Evolutionary conservation across 1,140 invertebrate species (phyloP), one percentile per base, ranked within the genome.

Genomic region (Epicauta chinensis): DNA sequence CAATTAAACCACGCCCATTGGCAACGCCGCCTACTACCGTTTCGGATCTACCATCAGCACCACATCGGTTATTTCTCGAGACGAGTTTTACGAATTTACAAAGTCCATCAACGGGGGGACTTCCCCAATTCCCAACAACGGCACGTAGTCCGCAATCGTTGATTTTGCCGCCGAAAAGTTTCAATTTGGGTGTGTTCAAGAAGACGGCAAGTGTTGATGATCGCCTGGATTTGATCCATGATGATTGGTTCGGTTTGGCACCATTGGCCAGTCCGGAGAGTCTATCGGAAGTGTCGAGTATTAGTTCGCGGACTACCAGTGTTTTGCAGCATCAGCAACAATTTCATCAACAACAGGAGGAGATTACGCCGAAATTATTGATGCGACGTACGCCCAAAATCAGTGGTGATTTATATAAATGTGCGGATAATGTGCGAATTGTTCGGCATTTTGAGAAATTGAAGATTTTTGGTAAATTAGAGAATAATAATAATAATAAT

Each of bases 181-280:
- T 63, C 1, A 64, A 60, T 32, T 42, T 66, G 43, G 63, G 53
- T 43, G 35, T 66, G 10, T 47, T 43, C 9, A 50, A 39, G 59
- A 60, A 34, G 58, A 59, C 37, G 61, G 43, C 45, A 7, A 69
- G 58, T 61, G 68, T 63, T 1, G 51, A 42, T 42, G 60, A 51
- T 15, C 63, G 68, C 36, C 61, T 77, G 2, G 77, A 80, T 55
- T 59, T 78, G 4, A 70, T 79, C 14, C 75, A 78, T 54, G 79
- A 81, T 44, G 81, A 84, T 59, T 83, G 81, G 76, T 77, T 79
- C 36, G 78, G 79, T 2, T 70, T 83, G 14, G 89, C 89, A 0
- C 89, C 90, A 0, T 65, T 93, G 14, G 90, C 90, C 1, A 89
- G 87, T 16, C 89, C 90, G 1, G 89, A 93, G 68, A 91, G 86